Conservation (phyloP, 2,888 invertebrate genomes). For the Tribolium freemani region DNA sequence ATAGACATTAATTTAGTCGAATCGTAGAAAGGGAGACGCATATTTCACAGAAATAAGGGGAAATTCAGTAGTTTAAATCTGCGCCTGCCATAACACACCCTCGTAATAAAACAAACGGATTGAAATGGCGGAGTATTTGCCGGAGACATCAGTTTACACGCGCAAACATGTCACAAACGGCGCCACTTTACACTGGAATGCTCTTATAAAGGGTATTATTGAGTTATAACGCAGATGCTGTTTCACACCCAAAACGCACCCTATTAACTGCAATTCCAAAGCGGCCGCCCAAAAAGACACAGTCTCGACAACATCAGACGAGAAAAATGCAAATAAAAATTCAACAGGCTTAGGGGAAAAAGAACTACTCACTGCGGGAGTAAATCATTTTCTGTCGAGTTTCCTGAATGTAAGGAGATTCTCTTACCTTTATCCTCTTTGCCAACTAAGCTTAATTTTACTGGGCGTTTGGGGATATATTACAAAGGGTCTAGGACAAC, state of each 20-base stretch:
- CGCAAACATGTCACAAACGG: slow-evolving; percentile 60
- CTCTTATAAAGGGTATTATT: slow-evolving; percentile 61
- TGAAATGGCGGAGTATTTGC: slow-evolving; percentile 58
- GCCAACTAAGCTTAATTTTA: slow-evolving; percentile 20
- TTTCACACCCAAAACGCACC: slow-evolving; percentile 54
- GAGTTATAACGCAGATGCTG: slow-evolving; percentile 60
- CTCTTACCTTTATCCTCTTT: slow-evolving; percentile 31
- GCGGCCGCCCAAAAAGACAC: neutral
- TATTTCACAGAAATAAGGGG: slow-evolving; percentile 38
- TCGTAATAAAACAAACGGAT: slow-evolving; percentile 58
- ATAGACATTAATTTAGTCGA: slow-evolving; percentile 44
- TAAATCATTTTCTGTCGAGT: slow-evolving; percentile 25
- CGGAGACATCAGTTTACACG: slow-evolving; percentile 59
- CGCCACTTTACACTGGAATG: slow-evolving; percentile 61
- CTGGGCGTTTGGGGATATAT: slow-evolving; percentile 8
- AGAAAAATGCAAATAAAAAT: slow-evolving; percentile 33
- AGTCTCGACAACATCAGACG: neutral
- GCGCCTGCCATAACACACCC: slow-evolving; percentile 50
- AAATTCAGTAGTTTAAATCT: slow-evolving; percentile 47
- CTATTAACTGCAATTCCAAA: slow-evolving; percentile 35
- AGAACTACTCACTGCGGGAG: neutral
- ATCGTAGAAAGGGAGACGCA: slow-evolving; percentile 31
- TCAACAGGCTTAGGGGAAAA: slow-evolving; percentile 26
- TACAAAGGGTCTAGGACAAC: slow-evolving; percentile 25
- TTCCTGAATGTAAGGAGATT: slow-evolving; percentile 16